Base-by-base conservation (phyloP, 2,113 vertebrate species). In the Papio anubis region DNA sequence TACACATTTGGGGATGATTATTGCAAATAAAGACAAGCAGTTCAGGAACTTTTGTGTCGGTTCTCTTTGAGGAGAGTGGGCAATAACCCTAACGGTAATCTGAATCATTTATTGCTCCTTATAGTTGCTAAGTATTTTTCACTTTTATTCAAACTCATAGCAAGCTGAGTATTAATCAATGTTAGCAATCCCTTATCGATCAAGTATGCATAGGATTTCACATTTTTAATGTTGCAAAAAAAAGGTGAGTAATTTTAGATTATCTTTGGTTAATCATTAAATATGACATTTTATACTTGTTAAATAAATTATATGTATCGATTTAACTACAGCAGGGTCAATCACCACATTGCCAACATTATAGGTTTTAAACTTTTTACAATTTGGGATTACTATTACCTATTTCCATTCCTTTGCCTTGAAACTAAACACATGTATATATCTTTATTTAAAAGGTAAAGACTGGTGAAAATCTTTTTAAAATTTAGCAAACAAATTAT, bases 381-480 rank as follows among this genome's bases (percentile, higher is more conserved):
- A 38, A 59, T 32, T 79, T 90, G 20, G 83, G 48, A 68, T 95
- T 86, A 88, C 43, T 76, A 83, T 87, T 78, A 52, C 4, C 1
- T 80, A 8, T 93, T 90, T 92, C 72, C 8, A 91, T 80, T 92
- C 66, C 4, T 93, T 94, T 90, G 27, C 6, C 27, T 92, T 59
- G 12, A 84, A 97, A 90, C 72, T n/a, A 48, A 38, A 35, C 81
- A 59, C 16, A 32, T 5, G 6, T 61, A 27, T 43, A 76, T 23
- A 55, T 48, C 59, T 83, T 89, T 80, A 90, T 75, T 93, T 90
- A 52, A 92, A 95, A 95, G 43, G 13, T 43, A 95, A 90, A 78
- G 43, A 1, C 32, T 68, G 14, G 16, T 30, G 17, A 92, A 83
- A 38, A 38, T 82, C 16, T 95, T 88, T 40, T 78, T 35, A 85